phyloP scores from a whole-genome alignment of 2,888 invertebrate genomes.

The Gonocerus acuteangulatus region DNA sequence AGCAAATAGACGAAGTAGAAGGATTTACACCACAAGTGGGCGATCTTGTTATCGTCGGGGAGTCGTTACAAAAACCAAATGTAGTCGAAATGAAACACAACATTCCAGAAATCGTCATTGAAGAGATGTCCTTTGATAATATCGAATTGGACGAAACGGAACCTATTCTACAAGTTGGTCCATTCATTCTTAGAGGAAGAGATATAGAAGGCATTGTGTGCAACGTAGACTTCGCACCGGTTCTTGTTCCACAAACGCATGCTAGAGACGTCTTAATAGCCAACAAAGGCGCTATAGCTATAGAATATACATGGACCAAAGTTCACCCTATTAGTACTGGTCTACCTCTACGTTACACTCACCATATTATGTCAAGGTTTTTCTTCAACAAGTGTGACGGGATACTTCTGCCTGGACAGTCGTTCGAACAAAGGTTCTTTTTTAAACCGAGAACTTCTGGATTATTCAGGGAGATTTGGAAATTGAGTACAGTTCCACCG shows the following conservation, averaged over 20 bases:
- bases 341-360: background rate
- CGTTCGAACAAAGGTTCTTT: background rate
- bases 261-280: background rate
- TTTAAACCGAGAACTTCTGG: background rate
- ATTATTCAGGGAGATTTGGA: background rate
- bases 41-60: too few species aligned
- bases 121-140: too few species aligned
- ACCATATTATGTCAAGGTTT: background rate
- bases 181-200: background rate
- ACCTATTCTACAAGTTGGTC: background rate
- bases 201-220: background rate
- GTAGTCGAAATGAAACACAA: too few species aligned
- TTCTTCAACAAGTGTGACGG: slow-evolving; percentile 1
- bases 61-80: too few species aligned
- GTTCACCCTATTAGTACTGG: background rate
- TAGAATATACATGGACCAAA: background rate
- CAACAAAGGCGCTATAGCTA: background rate
- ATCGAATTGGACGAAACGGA: background rate
- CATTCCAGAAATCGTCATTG: too few species aligned
- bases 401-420: background rate
- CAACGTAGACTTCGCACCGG: background rate
- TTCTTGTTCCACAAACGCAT: background rate
- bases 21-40: background rate
- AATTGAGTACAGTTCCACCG: background rate
- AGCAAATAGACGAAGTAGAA: background rate